Evolutionary conservation across 2,888 invertebrate species (phyloP), one percentile per base, ranked within the genome.

Genomic region (Coelopa pilipes): DNA sequence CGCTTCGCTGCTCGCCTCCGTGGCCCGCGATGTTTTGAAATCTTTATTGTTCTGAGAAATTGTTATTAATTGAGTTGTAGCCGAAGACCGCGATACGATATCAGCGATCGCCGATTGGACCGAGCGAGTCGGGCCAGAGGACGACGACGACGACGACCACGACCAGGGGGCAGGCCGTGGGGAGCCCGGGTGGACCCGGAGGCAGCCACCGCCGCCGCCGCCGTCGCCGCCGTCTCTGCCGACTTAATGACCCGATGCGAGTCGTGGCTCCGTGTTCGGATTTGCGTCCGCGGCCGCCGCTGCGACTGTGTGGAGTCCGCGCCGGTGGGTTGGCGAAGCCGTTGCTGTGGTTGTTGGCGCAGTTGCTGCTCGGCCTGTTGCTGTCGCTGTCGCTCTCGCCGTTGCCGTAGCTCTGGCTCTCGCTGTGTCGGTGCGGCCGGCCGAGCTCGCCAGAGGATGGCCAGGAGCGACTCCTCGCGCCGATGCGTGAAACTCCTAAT

Each of bases 21-120:
- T 62, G 19, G 7, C 45, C 65, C 63, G 45, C 60, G 71, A 65
- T 62, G 50, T 71, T 71, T 63, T 65, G 70, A 76, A 77, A 77
- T 76, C 81, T 82, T 82, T 83, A 82, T 85, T 84, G 82, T 84
- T 82, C 82, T 83, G 83, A 84, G 84, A 85, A 84, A 85, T 86
- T 85, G 84, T 85, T 86, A 86, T 85, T 86, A 86, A 86, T 86
- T 86, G 84, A 86, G 85, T 84, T 85, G 85, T 84, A 79, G 75
- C 71, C 73, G 46, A 75, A 63, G 73, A 73, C 73, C 72, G 76
- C 74, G 79, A 80, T 80, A 79, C 71, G 74, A 65, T 79, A 79
- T 80, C 78, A 74, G 75, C 68, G 74, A 73, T 77, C 77, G 75
- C 76, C 73, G 74, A 76, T 21, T 72, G 65, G 46, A 57, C 19